Evolutionary conservation across 2,113 vertebrate species (phyloP).

Genomic region (Leptodactylus fuscus): DNA sequence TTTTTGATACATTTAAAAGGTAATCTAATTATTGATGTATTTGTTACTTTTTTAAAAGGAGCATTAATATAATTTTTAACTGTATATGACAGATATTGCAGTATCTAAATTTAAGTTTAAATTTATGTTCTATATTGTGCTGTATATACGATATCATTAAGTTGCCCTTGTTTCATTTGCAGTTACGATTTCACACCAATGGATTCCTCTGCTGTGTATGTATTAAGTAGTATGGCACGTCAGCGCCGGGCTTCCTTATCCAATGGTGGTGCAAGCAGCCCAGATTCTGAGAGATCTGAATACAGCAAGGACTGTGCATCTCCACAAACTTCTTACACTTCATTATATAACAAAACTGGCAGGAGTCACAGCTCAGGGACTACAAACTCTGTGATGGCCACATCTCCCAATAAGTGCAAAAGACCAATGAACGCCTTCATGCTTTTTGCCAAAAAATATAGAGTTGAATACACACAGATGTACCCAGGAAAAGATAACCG

Average conservation of each 20-base stretch:
- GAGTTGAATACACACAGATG: constrained; percentile 99
- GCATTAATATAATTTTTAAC: too few relatives aligned
- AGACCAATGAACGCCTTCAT: constrained; percentile 99
- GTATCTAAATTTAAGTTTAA: too few relatives aligned
- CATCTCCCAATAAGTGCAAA: constrained; percentile 95
- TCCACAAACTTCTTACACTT: constrained; percentile 77
- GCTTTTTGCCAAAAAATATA: constrained; percentile 99
- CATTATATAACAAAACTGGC: constrained; percentile 83
- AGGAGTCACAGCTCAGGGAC: constrained; percentile 91
- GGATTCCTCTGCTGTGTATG: constrained; percentile 98
- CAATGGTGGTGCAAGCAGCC: constrained; percentile 83
- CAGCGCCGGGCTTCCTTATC: constrained; percentile 93
- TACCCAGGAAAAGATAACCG: constrained; percentile 99
- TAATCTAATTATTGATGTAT: constrained; percentile 63
- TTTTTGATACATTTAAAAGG: constrained; percentile 99
- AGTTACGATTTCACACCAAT: constrained; percentile 98
- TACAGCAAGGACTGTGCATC: constrained; percentile 79
- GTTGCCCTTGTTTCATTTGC: constrained; percentile 28
- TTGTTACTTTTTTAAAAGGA: too few relatives aligned
- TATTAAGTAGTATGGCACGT: constrained; percentile 98
- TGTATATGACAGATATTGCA: too few relatives aligned
- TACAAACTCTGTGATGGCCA: constrained; percentile 81
- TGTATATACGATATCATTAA: too few relatives aligned
- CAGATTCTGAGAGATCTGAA: constrained; percentile 86
- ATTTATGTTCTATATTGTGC: too few relatives aligned